Base-by-base conservation (phyloP, 1,140 invertebrate genomes). In the Olivierus martensii region DNA sequence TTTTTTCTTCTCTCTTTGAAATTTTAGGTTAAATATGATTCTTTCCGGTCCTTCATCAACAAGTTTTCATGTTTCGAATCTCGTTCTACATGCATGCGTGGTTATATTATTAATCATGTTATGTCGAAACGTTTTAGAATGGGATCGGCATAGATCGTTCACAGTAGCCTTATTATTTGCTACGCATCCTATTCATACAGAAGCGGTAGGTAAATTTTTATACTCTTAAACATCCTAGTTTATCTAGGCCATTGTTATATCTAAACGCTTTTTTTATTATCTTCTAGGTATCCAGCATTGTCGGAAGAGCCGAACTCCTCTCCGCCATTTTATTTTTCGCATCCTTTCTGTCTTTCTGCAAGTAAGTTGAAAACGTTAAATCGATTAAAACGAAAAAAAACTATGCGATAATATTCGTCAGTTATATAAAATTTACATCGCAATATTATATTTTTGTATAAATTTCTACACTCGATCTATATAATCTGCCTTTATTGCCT, bases 181-280 rank as follows among this genome's bases (percentile, higher is more conserved):
- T 39, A 67, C 73, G 15, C 74, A 76, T 62, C 74, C 74, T 9
- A 65, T 76, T 38, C 74, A 76, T 53, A 71, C 70, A 21, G 74
- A 76, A 64, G 73, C 73, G 51, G 74, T 75, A 65, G 65, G 67
- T 66, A 28, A 28, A 28, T 34, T 28, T n/a, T n/a, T n/a, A n/a
- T n/a, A n/a, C n/a, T n/a, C n/a, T n/a, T n/a, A n/a, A n/a, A n/a
- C n/a, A n/a, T n/a, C n/a, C n/a, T n/a, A n/a, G n/a, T n/a, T n/a
- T n/a, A n/a, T n/a, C n/a, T n/a, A n/a, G n/a, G n/a, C n/a, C n/a
- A n/a, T n/a, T n/a, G n/a, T n/a, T n/a, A n/a, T n/a, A n/a, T n/a
- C n/a, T n/a, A n/a, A n/a, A n/a, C n/a, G n/a, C n/a, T 43, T 35
- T 39, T 59, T 55, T 59, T 34, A 57, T 66, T 59, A 51, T 43